These are phyloP conservation scores for Cygnus olor DNA, from an alignment of 2,797 vertebrate genomes.

Conservation along the genomic window DNA sequence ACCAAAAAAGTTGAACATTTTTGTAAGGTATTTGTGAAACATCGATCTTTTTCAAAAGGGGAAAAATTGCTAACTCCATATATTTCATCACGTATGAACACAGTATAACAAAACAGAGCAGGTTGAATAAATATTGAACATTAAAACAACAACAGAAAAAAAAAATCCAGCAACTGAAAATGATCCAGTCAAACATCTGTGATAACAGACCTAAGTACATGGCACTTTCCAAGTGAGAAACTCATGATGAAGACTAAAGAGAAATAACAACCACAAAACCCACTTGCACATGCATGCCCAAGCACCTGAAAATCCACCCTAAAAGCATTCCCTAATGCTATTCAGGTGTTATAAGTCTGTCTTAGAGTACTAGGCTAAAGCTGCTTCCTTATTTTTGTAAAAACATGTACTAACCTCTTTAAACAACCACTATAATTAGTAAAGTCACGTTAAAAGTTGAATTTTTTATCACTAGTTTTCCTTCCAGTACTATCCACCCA, in stretches of 20 bases:
- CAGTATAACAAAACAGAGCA: constrained; percentile 50
- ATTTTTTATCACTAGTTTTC: neutral
- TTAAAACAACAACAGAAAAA: neutral
- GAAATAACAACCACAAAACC: neutral
- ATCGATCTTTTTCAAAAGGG: neutral
- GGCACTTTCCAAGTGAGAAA: constrained; percentile 17
- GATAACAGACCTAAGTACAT: constrained; percentile 35
- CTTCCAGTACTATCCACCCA: constrained; percentile 3
- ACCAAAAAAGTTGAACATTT: neutral
- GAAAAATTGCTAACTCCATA: neutral
- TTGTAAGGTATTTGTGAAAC: neutral
- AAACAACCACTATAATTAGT: neutral
- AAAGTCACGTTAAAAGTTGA: neutral
- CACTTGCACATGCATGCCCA: neutral
- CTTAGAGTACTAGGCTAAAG: neutral
- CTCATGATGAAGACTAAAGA: neutral
- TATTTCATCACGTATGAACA: neutral
- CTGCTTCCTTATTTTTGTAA: neutral
- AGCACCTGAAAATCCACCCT: neutral
- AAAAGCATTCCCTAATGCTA: neutral
- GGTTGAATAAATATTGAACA: constrained; percentile 68
- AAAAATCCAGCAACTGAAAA: constrained; percentile 41
- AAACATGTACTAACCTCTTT: neutral
- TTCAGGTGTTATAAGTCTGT: neutral
- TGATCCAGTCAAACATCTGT: constrained; percentile 74